These are phyloP conservation scores for Lathronympha strigana DNA, from an alignment of 2,888 invertebrate species.

Conservation along the genomic window DNA sequence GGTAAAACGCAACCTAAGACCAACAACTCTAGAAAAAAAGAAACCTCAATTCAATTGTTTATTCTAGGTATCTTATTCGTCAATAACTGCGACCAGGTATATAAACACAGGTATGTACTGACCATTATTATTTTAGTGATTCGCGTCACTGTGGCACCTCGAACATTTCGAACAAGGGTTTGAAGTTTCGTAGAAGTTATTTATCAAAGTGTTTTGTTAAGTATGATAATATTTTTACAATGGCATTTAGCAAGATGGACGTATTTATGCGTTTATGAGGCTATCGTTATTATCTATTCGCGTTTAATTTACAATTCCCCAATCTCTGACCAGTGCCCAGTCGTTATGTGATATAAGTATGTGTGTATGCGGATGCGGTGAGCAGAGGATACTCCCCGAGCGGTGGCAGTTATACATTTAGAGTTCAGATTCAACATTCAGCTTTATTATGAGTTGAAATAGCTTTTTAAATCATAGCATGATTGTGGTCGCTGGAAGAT, in stretches of 20 bases:
- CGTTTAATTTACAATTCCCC: slow-evolving; percentile 25
- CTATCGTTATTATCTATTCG: slow-evolving; percentile 31
- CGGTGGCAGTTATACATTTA: slow-evolving; percentile 22
- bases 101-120: not conserved
- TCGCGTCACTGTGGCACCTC: not conserved
- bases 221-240: slow-evolving; percentile 17
- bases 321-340: slow-evolving; percentile 12
- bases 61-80: not conserved
- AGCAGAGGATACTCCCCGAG: slow-evolving; percentile 3
- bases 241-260: slow-evolving; percentile 29
- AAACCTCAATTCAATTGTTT: not conserved
- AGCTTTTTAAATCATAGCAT: slow-evolving; percentile 14
- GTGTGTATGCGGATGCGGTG: slow-evolving; percentile 18
- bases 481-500: slow-evolving; percentile 1
- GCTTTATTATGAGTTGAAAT: slow-evolving; percentile 7
- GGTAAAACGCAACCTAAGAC: no score
- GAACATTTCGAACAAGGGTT: not conserved
- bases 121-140: not conserved
- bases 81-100: not conserved
- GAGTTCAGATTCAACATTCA: slow-evolving; percentile 17
- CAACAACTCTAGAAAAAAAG: not conserved
- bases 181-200: not conserved
- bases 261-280: slow-evolving; percentile 33
- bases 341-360: slow-evolving; percentile 10
- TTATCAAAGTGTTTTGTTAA: not conserved